Evolutionary conservation across 2,888 invertebrate species (phyloP).

Genomic region (Auanema freiburgensis): DNA sequence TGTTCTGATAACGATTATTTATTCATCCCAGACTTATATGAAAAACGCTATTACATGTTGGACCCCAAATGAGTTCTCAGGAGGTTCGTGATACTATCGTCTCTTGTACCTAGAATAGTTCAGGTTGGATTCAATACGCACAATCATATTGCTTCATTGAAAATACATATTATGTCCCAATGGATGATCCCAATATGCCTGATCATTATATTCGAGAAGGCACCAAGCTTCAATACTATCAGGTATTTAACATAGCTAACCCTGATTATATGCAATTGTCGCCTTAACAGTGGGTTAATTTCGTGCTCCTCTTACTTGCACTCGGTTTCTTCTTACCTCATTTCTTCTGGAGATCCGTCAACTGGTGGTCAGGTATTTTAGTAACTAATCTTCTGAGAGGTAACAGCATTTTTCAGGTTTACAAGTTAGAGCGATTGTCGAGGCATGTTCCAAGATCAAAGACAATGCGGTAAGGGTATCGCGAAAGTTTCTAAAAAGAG

Average conservation of each 20-base stretch:
- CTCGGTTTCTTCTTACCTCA: conserved; percentile 61
- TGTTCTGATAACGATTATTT: not conserved
- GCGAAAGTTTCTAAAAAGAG: too few species aligned
- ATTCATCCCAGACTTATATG: conserved; percentile 20
- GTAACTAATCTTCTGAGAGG: not conserved
- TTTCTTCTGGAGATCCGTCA: conserved; percentile 61
- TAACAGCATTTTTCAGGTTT: not conserved
- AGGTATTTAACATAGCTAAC: conserved; percentile 44
- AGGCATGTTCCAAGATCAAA: conserved; percentile 16
- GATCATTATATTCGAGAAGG: conserved; percentile 35
- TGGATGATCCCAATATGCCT: conserved; percentile 47
- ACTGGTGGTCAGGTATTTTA: conserved; percentile 56
- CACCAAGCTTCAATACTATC: conserved; percentile 55
- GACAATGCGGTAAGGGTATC: not conserved
- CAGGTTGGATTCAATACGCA: conserved; percentile 68
- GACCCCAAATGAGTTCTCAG: conserved; percentile 59
- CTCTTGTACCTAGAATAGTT: not conserved
- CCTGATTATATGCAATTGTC: not conserved
- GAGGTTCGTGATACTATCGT: not conserved
- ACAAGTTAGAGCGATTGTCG: not conserved
- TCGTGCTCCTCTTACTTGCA: conserved; percentile 60
- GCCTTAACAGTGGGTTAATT: conserved; percentile 59
- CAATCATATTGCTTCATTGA: conserved; percentile 69
- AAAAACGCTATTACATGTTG: conserved; percentile 57
- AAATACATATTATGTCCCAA: conserved; percentile 66